These are phyloP conservation scores for Helicolenus hilgendorfi DNA, from an alignment of 2,797 vertebrate species.

Conservation along the genomic window DNA sequence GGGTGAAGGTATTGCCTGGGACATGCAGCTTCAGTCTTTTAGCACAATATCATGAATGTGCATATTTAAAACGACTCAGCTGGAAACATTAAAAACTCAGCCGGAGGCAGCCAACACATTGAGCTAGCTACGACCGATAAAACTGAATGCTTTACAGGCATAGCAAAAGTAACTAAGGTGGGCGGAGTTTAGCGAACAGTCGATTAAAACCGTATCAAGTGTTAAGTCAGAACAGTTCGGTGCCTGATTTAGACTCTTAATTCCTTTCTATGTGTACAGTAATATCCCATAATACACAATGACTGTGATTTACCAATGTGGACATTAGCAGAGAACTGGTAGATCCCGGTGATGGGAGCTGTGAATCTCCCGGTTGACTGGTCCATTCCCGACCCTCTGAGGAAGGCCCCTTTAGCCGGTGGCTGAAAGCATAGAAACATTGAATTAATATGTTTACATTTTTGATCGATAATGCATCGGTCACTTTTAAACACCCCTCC, in stretches of 20 bases:
- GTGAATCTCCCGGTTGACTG: conserved; percentile 95
- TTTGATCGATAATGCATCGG: background rate
- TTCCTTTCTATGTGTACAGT: background rate
- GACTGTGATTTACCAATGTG: conserved; percentile 92
- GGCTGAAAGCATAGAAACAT: conserved; percentile 86
- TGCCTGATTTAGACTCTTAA: background rate
- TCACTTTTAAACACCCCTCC: background rate
- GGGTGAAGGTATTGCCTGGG: background rate
- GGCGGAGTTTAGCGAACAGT: background rate
- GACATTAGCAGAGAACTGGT: conserved; percentile 97
- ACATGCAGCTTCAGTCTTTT: background rate
- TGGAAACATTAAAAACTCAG: background rate
- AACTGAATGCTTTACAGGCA: background rate
- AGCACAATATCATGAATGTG: background rate
- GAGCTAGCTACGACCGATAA: background rate
- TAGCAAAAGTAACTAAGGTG: background rate
- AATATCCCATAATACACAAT: background rate
- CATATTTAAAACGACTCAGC: background rate
- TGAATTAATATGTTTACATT: background rate
- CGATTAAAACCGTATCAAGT: background rate
- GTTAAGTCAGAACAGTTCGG: background rate
- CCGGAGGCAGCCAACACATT: background rate
- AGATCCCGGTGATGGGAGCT: conserved; percentile 94
- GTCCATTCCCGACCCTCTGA: conserved; percentile 94
- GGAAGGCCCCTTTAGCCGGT: conserved; percentile 95